Evolutionary conservation across 2,888 invertebrate species (phyloP), one percentile per base, ranked within the genome.

Genomic region (Palloptera scutellata): DNA sequence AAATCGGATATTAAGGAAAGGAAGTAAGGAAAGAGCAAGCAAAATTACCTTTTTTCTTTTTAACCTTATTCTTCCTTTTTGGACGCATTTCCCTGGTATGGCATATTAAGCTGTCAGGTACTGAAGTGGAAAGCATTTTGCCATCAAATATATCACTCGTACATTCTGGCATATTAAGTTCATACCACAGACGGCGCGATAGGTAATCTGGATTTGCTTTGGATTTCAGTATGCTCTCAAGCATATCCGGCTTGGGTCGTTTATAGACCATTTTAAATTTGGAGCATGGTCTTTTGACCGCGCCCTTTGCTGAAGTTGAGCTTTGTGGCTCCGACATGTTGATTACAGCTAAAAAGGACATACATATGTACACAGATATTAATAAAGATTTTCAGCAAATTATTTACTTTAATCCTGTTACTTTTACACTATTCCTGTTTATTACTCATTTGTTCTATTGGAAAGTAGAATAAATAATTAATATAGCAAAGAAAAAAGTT

Each of bases 91-190:
- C 86, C 30, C 74, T 75, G 1, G 81, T 79, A 40, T 81, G 75
- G 57, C 76, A 75, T 9, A 88, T 79, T 64, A 91, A 83, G 81
- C 90, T 87, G 59, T 89, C 88, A 0, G 91, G 91, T 62, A 92
- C 79, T 1, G 89, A 88, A 82, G 79, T 77, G 17, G 74, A 75
- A n/a, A 90, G 89, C 75, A 77, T 79, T 73, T 78, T 78, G 0
- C 84, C 84, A 73, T 83, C 78, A 45, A 84, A 79, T 20, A 83
- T 74, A 41, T 77, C 76, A 63, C 80, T 80, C 6, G 81, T 76
- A 68, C 81, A 81, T 57, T 82, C 83, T 6, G 85, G 85, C 80
- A 83, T 78, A 73, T 84, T 84, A 8, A 85, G 62, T 68, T 85
- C 84, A 64, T 83, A 80, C 85, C 85, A 85, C 10, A 83, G 73